Percentiles rank a stretch among this genome's conserved stretches.
Evolutionary conservation across 2,113 vertebrate species (phyloP).

Genomic region (Romanogobio albipinnatus): DNA sequence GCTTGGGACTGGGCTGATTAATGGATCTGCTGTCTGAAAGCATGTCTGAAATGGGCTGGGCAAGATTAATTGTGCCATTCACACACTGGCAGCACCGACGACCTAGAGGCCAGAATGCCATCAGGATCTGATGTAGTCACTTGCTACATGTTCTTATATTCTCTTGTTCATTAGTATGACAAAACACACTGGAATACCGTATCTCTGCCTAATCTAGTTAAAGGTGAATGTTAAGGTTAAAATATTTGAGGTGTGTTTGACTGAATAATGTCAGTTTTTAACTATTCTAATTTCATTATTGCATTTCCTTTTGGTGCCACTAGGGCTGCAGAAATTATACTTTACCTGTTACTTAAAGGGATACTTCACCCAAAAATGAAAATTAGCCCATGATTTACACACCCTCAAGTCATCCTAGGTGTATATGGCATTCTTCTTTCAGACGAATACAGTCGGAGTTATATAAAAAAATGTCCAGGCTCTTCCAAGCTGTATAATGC

Average conservation of each 20-base stretch:
- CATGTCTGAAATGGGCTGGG: constrained; percentile 17
- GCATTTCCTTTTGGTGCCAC: not conserved
- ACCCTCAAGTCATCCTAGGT: too few relatives aligned
- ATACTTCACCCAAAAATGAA: too few relatives aligned
- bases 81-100: constrained; percentile 8
- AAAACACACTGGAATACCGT: not conserved
- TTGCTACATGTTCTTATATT: not conserved
- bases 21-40: constrained; percentile 34
- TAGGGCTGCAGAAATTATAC: not conserved
- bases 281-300: not conserved
- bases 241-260: not conserved
- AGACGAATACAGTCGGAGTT: too few relatives aligned
- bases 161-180: not conserved
- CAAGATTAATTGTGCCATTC: not conserved
- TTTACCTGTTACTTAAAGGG: not conserved
- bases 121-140: constrained; percentile 18
- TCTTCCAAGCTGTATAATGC: too few relatives aligned
- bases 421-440: too few relatives aligned
- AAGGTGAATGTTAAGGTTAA: not conserved
- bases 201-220: not conserved
- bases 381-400: too few relatives aligned
- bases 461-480: too few relatives aligned
- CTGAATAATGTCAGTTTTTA: not conserved
- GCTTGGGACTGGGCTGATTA: constrained; percentile 38
- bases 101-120: constrained; percentile 7